phyloP scores from a whole-genome alignment of 2,113 vertebrate genomes.

The western clawed frog (Xenopus tropicalis) region UCB_Xtro_10.0 CM004448.2:54721001-54721500 shows the following conservation, averaged over 20 bases:
- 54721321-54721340: neutral
- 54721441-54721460: too few species aligned
- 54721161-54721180: slow-evolving; percentile 43
- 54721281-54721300: neutral
- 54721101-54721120: slow-evolving; percentile 19
- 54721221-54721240: slow-evolving; percentile 32
- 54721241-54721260: slow-evolving; percentile 6
- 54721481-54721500: too few species aligned
- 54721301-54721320: neutral
- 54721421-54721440: too few species aligned
- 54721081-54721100: slow-evolving; percentile 1
- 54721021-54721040: too few species aligned
- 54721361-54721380: neutral
- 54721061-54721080: neutral
- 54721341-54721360: neutral
- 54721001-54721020: too few species aligned
- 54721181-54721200: slow-evolving; percentile 25
- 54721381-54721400: too few species aligned
- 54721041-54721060: neutral
- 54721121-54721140: slow-evolving; percentile 37
- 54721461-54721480: too few species aligned
- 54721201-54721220: slow-evolving; percentile 39
- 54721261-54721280: slow-evolving; percentile 17
- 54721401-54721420: too few species aligned
- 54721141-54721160: slow-evolving; percentile 38